These are phyloP conservation scores for Clostera curtula DNA, from an alignment of 2,888 invertebrate genomes.

Conservation along the genomic window DNA sequence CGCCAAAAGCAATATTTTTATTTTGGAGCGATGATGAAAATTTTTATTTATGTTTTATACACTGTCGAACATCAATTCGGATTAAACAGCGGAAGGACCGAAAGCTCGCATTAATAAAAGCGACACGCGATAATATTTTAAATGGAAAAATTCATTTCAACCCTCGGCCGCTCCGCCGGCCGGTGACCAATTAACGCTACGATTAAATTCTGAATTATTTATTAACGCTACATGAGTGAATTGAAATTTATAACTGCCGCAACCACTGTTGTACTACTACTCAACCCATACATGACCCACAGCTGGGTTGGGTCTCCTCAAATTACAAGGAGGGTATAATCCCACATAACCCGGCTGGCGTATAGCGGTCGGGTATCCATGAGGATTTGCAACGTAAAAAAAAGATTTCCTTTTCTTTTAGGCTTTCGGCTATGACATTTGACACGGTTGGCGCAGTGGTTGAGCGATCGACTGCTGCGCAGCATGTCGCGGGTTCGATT, in stretches of 20 bases:
- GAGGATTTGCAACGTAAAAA: too few relatives aligned
- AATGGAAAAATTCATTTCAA: conserved; percentile 32
- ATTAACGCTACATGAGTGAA: conserved; percentile 35
- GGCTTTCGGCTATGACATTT: too few relatives aligned
- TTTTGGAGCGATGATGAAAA: conserved; percentile 30
- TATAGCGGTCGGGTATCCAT: too few relatives aligned
- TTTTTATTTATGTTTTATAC: conserved; percentile 38
- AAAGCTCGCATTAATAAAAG: conserved; percentile 39
- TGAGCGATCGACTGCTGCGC: too few relatives aligned
- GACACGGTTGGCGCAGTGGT: too few relatives aligned
- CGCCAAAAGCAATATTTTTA: conserved; percentile 25
- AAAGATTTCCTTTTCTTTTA: too few relatives aligned
- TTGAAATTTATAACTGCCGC: conserved; percentile 20
- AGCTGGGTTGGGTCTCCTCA: too few relatives aligned
- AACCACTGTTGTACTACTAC: too few relatives aligned
- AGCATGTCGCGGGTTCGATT: too few relatives aligned
- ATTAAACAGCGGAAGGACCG: conserved; percentile 32
- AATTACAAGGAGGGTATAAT: too few relatives aligned
- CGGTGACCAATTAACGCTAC: conserved; percentile 36
- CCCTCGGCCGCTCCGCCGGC: conserved; percentile 7
- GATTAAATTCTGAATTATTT: conserved; percentile 47
- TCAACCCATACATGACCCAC: too few relatives aligned
- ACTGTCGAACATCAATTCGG: conserved; percentile 35
- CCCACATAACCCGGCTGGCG: too few relatives aligned
- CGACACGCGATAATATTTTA: conserved; percentile 39